A percentile compares a stretch with the other conserved stretches of the same genome.
Conservation (phyloP, 2,113 vertebrate genomes). For the Ranitomeya imitator region DNA sequence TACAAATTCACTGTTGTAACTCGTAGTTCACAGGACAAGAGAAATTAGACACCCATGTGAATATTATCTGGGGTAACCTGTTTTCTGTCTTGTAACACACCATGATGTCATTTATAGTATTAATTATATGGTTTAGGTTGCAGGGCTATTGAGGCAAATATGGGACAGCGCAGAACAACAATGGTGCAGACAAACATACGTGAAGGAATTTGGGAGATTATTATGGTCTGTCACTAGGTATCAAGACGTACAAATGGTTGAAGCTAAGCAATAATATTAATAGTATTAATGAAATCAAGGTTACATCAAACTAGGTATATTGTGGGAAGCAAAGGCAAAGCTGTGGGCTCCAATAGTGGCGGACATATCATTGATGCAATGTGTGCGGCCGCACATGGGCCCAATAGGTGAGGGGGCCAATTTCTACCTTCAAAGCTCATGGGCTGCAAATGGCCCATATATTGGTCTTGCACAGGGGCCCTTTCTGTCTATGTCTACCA, state of each 20-base stretch:
- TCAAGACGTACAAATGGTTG: neutral
- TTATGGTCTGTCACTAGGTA: neutral
- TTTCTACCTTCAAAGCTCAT: no score
- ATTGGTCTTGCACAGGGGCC: no score
- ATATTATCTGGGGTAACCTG: constrained; percentile 37
- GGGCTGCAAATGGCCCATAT: no score
- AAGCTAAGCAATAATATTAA: no score
- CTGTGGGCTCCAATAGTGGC: no score
- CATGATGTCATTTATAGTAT: constrained; percentile 23
- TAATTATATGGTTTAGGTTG: constrained; percentile 33
- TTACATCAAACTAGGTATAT: no score
- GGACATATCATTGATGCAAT: no score
- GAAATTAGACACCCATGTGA: constrained; percentile 48
- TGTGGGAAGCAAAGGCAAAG: no score
- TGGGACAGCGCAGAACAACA: neutral
- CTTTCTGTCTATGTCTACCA: no score
- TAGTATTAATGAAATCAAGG: no score
- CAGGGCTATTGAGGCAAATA: constrained; percentile 8
- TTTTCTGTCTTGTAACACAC: constrained; percentile 27
- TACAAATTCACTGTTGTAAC: constrained; percentile 20
- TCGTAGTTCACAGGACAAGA: constrained; percentile 3
- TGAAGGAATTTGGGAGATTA: neutral
- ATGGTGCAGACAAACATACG: neutral
- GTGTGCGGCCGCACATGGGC: no score
- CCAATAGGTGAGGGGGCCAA: no score